These are phyloP conservation scores for Drosophila anomalata DNA, from an alignment of 2,888 invertebrate genomes.

Conservation along the genomic window DNA sequence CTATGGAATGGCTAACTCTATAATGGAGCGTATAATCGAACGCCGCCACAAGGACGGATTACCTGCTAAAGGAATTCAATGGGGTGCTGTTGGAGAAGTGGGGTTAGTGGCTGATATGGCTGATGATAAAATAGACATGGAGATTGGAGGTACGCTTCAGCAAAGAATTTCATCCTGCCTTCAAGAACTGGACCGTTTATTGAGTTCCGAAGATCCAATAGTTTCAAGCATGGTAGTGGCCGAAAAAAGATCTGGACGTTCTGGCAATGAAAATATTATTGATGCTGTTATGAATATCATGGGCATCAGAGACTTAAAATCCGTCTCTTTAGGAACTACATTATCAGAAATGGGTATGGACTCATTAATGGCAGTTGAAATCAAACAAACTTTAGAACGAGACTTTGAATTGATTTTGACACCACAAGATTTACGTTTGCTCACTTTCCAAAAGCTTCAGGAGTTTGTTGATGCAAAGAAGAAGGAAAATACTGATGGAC, in stretches of 20 bases:
- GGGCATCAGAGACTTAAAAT: slow-evolving; percentile 88
- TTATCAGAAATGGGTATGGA: slow-evolving; percentile 98
- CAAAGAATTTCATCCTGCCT: slow-evolving; percentile 94
- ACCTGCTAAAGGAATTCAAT: slow-evolving; percentile 93
- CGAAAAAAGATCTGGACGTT: slow-evolving; percentile 88
- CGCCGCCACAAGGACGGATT: slow-evolving; percentile 88
- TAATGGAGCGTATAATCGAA: slow-evolving; percentile 95
- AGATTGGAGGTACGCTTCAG: slow-evolving; percentile 92
- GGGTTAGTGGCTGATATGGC: slow-evolving; percentile 92
- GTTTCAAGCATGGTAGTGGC: slow-evolving; percentile 95
- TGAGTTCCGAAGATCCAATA: slow-evolving; percentile 88
- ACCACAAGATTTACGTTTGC: slow-evolving; percentile 92
- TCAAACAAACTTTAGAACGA: slow-evolving; percentile 95
- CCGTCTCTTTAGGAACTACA: slow-evolving; percentile 88
- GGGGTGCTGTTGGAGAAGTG: slow-evolving; percentile 96
- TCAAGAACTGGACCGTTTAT: slow-evolving; percentile 88
- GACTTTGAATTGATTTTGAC: slow-evolving; percentile 94
- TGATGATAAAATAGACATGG: slow-evolving; percentile 88
- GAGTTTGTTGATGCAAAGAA: slow-evolving; percentile 77
- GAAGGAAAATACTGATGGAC: slow-evolving; percentile 70
- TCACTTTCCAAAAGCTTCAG: slow-evolving; percentile 87
- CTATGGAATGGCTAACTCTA: slow-evolving; percentile 95
- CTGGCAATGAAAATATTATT: slow-evolving; percentile 88
- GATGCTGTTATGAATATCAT: slow-evolving; percentile 89
- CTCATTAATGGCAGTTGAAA: slow-evolving; percentile 98